These are phyloP conservation scores for Leucophora obtusa DNA, from an alignment of 2,888 invertebrate genomes.

Conservation along the genomic window DNA sequence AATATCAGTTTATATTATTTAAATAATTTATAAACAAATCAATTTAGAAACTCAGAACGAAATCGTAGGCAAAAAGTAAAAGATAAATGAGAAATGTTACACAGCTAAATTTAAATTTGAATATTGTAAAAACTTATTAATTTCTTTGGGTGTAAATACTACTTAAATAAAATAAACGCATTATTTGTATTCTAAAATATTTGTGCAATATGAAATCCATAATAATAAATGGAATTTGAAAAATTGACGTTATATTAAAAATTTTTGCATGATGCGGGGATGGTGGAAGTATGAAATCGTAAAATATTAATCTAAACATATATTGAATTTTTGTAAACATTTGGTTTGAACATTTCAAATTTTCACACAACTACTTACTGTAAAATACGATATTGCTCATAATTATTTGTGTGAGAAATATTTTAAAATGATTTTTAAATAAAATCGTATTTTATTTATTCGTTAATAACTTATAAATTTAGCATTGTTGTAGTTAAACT, in stretches of 20 bases:
- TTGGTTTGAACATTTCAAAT: background rate
- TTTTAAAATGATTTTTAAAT: background rate
- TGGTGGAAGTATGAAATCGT: background rate
- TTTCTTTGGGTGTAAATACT: background rate
- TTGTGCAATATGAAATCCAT: constrained; percentile 3
- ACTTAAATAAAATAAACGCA: background rate
- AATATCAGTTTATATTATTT: constrained; percentile 32
- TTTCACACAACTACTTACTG: background rate
- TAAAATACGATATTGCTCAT: background rate
- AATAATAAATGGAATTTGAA: constrained; percentile 27
- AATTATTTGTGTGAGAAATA: background rate
- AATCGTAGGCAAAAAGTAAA: background rate
- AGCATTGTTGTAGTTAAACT: background rate
- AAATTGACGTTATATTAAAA: constrained; percentile 5
- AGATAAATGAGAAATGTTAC: background rate
- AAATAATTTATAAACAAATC: constrained; percentile 12
- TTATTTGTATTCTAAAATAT: background rate
- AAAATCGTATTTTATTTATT: background rate
- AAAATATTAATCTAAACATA: background rate
- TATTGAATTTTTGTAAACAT: background rate
- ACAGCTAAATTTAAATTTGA: too few species aligned
- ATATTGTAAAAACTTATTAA: background rate
- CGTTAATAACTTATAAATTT: background rate
- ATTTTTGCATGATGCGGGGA: background rate
- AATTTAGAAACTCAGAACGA: background rate